Base-by-base conservation (phyloP, 1,140 invertebrate species). In the Marisa cornuarietis region DNA sequence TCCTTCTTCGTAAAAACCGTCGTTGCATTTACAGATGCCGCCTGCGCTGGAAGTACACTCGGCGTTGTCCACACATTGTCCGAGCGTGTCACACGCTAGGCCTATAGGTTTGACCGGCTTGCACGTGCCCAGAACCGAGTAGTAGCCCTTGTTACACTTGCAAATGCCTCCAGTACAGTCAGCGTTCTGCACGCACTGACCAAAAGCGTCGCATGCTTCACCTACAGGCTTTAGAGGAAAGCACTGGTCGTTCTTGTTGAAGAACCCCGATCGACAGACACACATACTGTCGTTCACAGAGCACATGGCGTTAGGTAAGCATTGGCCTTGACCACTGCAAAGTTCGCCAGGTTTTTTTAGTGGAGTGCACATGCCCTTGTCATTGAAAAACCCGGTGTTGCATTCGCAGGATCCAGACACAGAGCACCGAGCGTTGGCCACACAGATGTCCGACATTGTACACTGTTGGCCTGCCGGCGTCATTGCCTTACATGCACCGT, bases 61-160 rank as follows among this genome's bases (percentile, higher is more conserved):
- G 24, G 74, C 61, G 74, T 76, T 65, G 74, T 61, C 42, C 24
- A 66, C 62, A 61, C 74, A 76, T 7, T 65, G 26, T 61, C 65
- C 74, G 5, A 63, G 62, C 18, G 74, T 20, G 11, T 24, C 20
- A 42, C 74, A 76, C 20, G 26, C 14, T 13, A 63, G 52, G 9
- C 74, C 74, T 11, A 63, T 61, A 1, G 74, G 74, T 10, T 65
- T 51, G 3, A 18, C 26, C 26, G 58, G 26, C 74, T 51, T 31
- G 42, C 74, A 76, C 42, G 14, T 65, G 24, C 74, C 74, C 6
- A 0, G 61, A 5, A 49, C 11, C 42, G 22, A 61, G 52, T 74
- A 63, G 63, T 69, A 80, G n/a, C 69, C 76, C 14, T n/a, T 13
- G 71, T 81, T 62, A 42, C 80, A 81, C 69, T n/a, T 42, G 71